phyloP scores from a whole-genome alignment of 2,113 vertebrate species.

The Okapia johnstoni region DNA sequence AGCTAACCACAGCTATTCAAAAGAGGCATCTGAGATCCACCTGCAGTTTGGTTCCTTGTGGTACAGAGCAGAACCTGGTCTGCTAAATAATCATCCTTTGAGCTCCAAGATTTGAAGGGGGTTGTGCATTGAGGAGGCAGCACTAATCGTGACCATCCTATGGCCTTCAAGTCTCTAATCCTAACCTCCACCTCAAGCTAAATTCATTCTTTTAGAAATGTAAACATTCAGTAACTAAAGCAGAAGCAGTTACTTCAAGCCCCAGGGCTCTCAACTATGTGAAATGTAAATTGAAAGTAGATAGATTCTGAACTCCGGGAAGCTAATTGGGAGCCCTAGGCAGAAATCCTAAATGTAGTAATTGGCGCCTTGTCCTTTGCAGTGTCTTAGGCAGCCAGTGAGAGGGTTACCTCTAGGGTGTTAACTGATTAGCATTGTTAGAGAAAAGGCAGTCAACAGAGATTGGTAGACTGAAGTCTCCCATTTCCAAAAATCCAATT shows the following conservation, averaged over 20 bases:
- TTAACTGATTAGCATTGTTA: not conserved
- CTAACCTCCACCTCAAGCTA: not conserved
- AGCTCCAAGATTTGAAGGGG: not conserved
- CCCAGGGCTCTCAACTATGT: not conserved
- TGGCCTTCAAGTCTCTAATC: not conserved
- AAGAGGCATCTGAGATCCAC: not conserved
- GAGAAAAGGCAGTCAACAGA: not conserved
- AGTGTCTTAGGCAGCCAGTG: not conserved
- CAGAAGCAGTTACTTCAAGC: not conserved
- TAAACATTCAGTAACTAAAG: not conserved
- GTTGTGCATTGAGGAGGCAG: not conserved
- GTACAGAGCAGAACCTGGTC: not conserved
- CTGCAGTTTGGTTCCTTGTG: not conserved
- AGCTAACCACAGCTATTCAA: not conserved
- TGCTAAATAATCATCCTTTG: not conserved
- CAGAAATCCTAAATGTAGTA: slow-evolving; percentile 14
- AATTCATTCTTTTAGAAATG: not conserved
- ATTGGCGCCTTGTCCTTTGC: not conserved
- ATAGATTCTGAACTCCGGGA: not conserved
- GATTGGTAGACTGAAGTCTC: not conserved
- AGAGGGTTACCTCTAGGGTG: not conserved
- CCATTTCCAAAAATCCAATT: not conserved
- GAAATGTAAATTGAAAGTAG: slow-evolving; percentile 13
- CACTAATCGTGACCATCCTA: too few species aligned
- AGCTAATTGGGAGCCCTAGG: slow-evolving; percentile 25